Evolutionary conservation across 2,888 invertebrate genomes (phyloP).

Genomic region (Drosophila macrospina): DNA sequence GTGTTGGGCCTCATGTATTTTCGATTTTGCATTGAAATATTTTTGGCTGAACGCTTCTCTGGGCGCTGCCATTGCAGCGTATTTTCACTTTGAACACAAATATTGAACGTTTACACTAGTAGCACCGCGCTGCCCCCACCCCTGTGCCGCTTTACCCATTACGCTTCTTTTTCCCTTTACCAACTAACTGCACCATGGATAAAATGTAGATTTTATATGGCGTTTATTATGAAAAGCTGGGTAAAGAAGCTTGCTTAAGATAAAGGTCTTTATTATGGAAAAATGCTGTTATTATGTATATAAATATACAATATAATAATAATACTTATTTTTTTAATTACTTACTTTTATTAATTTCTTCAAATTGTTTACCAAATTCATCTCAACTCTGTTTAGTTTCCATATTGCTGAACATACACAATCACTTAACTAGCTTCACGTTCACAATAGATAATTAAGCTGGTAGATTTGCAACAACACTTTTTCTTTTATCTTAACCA

Average conservation of each 20-base stretch:
- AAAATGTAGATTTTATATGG: neutral
- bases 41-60: slow-evolving; percentile 75
- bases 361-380: too few species aligned
- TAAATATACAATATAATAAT: too few species aligned
- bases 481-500: too few species aligned
- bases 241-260: neutral
- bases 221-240: neutral
- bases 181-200: slow-evolving; percentile 4
- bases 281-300: too few species aligned
- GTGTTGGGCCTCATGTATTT: slow-evolving; percentile 58
- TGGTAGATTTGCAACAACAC: too few species aligned
- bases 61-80: slow-evolving; percentile 40
- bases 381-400: too few species aligned
- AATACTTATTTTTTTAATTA: too few species aligned
- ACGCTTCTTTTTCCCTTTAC: neutral
- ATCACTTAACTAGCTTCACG: too few species aligned
- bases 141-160: neutral
- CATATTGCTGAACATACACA: too few species aligned
- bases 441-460: too few species aligned
- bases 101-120: slow-evolving; percentile 73
- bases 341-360: too few species aligned
- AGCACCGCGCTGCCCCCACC: neutral
- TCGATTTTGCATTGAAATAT: slow-evolving; percentile 76
- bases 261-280: too few species aligned
- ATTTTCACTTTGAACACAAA: slow-evolving; percentile 69